Base-by-base conservation (phyloP, 2,888 invertebrate genomes). In the Drosophila neonasuta region DNA sequence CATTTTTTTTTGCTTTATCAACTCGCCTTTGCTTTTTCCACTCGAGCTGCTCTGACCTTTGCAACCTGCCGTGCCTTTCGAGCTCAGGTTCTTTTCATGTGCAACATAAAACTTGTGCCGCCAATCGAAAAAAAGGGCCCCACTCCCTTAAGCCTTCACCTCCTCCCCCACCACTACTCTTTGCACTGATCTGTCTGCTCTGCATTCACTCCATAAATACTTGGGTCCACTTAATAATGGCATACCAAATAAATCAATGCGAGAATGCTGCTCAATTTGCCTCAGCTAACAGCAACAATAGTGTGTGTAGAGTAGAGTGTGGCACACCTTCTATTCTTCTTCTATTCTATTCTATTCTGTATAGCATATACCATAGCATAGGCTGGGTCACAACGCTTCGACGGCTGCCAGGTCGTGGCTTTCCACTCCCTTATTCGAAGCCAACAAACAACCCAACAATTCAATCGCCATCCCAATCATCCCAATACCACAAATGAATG, bases 221-320 rank as follows among this genome's bases (percentile, higher is more conserved):
- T 32, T 36, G 30, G 24, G 24, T 42, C 59, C 58, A 62, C 71
- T 67, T 60, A 44, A 69, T 66, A 56, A 71, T 66, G 78, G 51
- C 69, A 57, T 77, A 73, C 62, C 76, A 58, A 63, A 82, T 85
- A 85, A 80, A 85, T 82, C 86, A 82, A 73, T 68, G 60, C 54
- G 59, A 60, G 70, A 79, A 79, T 70, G 71, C 57, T 50, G 58
- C 55, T 73, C 75, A 70, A 85, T 80, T 80, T 80, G 77, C 32
- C 51, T 17, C 44, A 36, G 39, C 39, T 0, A 24, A 24, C 46
- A 48, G 45, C 32, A 60, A 54, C 44, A 54, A 32, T 46, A n/a
- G 10, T 34, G 13, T 59, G 65, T 20, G 64, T 24, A 24, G 24
- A 24, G 24, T 24, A 13, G 10, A 45, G 10, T 59, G 65, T 20